phyloP scores from a whole-genome alignment of 2,888 invertebrate species.

The Axea sp. region DNA sequence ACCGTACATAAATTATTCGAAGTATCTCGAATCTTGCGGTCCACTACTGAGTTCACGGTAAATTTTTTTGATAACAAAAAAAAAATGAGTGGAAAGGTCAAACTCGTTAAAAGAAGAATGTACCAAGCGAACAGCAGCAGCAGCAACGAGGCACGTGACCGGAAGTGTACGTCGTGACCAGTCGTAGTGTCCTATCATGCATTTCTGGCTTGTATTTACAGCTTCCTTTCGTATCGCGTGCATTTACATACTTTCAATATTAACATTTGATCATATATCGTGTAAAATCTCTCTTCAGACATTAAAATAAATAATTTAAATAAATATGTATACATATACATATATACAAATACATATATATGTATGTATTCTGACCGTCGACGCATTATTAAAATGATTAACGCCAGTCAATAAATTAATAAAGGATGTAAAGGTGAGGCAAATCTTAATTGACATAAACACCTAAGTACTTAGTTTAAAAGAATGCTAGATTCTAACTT shows the following conservation, averaged over 20 bases:
- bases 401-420: conserved; percentile 76
- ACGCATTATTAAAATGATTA: too few species aligned
- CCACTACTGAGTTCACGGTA: conserved; percentile 45
- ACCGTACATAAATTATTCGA: conserved; percentile 49
- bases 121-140: conserved; percentile 64
- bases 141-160: conserved; percentile 67
- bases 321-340: conserved; percentile 65
- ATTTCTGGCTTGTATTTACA: conserved; percentile 64
- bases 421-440: conserved; percentile 13
- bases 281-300: conserved; percentile 77
- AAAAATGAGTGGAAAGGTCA: conserved; percentile 62
- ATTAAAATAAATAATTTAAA: conserved; percentile 79
- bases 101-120: conserved; percentile 65
- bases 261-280: conserved; percentile 56
- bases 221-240: conserved; percentile 65
- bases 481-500: conserved; percentile 27
- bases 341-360: conserved; percentile 65
- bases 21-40: conserved; percentile 42
- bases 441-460: neutral
- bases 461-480: conserved; percentile 8
- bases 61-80: conserved; percentile 49
- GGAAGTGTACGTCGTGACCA: conserved; percentile 62
- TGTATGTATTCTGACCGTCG: conserved; percentile 51
- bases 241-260: conserved; percentile 61
- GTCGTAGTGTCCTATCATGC: conserved; percentile 64